Percentiles rank a stretch among this genome's conserved stretches.
phyloP scores from a whole-genome alignment of 2,888 invertebrate genomes.

The Synergus gifuensis region DNA sequence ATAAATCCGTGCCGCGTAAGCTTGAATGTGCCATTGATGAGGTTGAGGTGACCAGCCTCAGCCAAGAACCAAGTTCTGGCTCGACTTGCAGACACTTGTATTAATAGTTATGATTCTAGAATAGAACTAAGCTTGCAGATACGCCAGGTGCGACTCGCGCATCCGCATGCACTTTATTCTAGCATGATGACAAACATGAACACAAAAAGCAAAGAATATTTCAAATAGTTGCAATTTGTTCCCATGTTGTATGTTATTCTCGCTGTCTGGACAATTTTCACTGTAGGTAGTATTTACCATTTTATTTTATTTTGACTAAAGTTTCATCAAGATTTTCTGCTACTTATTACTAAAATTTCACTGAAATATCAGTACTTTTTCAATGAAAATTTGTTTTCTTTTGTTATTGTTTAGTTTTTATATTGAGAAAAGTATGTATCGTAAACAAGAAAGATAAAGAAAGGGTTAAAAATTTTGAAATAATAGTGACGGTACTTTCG shows the following conservation, averaged over 20 bases:
- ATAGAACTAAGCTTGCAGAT: constrained; percentile 68
- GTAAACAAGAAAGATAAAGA: neutral
- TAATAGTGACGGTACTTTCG: constrained; percentile 57
- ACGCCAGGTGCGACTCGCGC: constrained; percentile 62
- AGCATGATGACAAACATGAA: constrained; percentile 46
- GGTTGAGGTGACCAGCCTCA: constrained; percentile 63
- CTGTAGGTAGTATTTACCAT: too few species aligned
- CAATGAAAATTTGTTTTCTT: neutral
- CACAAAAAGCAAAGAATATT: constrained; percentile 39
- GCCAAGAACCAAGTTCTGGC: constrained; percentile 68
- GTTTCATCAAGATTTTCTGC: too few species aligned
- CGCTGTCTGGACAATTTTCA: too few species aligned
- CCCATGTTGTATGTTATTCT: too few species aligned
- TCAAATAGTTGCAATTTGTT: too few species aligned
- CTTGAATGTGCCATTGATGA: constrained; percentile 76
- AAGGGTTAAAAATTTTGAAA: constrained; percentile 42
- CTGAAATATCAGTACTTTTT: too few species aligned
- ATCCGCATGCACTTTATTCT: constrained; percentile 60
- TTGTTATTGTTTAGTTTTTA: neutral
- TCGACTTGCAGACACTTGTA: constrained; percentile 70
- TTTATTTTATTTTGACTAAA: too few species aligned
- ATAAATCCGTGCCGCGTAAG: constrained; percentile 72
- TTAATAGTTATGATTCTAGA: constrained; percentile 77
- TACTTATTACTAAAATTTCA: too few species aligned
- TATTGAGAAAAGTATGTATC: too few species aligned